Base-by-base conservation (phyloP, 2,888 invertebrate genomes). In the Leistus spinibarbis region DNA sequence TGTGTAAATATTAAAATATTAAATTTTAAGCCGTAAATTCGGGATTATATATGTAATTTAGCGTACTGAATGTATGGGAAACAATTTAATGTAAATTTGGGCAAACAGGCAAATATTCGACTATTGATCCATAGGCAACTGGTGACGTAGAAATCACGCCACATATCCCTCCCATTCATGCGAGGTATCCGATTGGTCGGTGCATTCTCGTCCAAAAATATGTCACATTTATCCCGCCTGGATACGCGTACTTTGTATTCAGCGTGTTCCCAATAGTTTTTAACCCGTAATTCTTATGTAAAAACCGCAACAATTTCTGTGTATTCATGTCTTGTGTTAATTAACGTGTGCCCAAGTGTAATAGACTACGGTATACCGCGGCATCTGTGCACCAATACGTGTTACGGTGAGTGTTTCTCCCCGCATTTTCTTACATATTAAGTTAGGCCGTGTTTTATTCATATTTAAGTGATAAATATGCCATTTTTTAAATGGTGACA, bases 81-180 rank as follows among this genome's bases (percentile, higher is more conserved):
- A 40, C 7, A 10, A 40, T 40, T 40, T 40, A 1, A 40, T 40
- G 10, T 13, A 7, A 3, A 40, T 40, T 10, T 40, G 40, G 40
- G 7, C 5, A 10, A 10, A 40, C 13, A 40, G 40, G 40, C 40
- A 40, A 40, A 40, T 40, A 13, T 13, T 13, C 40, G 5, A 67
- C 60, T 73, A 73, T 73, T 73, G 73, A 73, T 73, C 73, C 60
- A 60, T 40, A 66, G 20, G 27, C 65, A 72, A 65, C 67, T 74
- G 40, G 77, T 79, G 79, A 79, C 79, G 79, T 79, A 77, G 76
- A 76, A 76, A 79, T 79, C 79, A 79, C 79, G 79, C 79, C 79
- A 79, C 78, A 77, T 68, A 78, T 78, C 79, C 79, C 78, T 78
- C 71, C 79, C 73, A 77, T 77, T 77, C 77, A 76, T 72, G 40